Percentiles rank a stretch among this genome's conserved stretches.
Evolutionary conservation across 1,140 invertebrate species (phyloP).

Genomic region (Arion vulgaris): DNA sequence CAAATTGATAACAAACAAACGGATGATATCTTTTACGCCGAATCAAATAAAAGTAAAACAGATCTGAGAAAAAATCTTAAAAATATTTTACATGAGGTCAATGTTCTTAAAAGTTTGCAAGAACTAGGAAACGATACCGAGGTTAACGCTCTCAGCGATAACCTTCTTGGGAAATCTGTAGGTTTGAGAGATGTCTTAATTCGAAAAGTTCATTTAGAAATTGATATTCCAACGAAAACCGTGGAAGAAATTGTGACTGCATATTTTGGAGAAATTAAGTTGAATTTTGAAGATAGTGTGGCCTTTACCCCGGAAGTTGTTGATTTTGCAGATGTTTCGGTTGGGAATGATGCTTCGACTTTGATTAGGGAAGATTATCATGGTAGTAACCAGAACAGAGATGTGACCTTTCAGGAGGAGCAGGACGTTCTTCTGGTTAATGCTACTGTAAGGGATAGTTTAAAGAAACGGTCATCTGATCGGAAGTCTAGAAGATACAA

Average conservation of each 20-base stretch:
- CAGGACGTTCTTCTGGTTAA: background rate
- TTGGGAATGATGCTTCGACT: background rate
- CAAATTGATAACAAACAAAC: constrained; percentile 45
- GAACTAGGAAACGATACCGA: constrained; percentile 48
- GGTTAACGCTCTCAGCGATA: constrained; percentile 41
- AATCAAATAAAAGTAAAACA: constrained; percentile 38
- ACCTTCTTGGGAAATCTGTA: constrained; percentile 34
- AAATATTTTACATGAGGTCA: constrained; percentile 47
- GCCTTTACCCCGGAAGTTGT: constrained; percentile 41
- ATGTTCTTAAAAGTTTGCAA: constrained; percentile 49
- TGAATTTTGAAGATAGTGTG: background rate
- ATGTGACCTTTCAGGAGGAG: background rate
- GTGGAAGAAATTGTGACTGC: constrained; percentile 37
- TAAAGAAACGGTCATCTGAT: background rate
- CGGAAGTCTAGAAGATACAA: constrained; percentile 21
- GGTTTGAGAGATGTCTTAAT: constrained; percentile 26
- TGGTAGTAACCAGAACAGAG: background rate
- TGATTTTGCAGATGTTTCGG: constrained; percentile 17
- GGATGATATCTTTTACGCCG: constrained; percentile 40
- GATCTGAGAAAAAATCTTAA: constrained; percentile 49
- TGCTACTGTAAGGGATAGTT: background rate
- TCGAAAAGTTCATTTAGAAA: background rate
- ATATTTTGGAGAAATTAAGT: constrained; percentile 42
- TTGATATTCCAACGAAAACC: constrained; percentile 21
- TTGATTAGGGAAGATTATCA: background rate